Evolutionary conservation across 1,140 invertebrate species (phyloP).

Genomic region (Bombus impatiens): DNA sequence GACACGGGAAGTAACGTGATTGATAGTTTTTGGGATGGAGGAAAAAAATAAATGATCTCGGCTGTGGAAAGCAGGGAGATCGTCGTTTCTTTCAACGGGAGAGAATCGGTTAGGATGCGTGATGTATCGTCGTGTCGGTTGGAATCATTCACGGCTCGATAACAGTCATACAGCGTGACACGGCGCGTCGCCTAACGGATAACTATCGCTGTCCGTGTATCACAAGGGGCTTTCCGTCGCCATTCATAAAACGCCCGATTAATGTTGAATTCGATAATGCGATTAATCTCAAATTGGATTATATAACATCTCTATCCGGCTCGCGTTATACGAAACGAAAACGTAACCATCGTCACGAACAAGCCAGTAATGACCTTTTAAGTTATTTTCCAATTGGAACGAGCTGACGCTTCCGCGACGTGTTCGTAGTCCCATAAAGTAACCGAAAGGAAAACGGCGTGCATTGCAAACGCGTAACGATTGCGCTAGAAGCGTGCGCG

Average conservation of each 20-base stretch:
- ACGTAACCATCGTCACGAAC: background rate
- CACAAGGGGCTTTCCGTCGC: background rate
- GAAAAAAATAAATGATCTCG: conserved; percentile 61
- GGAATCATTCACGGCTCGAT: conserved; percentile 61
- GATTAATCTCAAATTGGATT: background rate
- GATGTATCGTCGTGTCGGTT: conserved; percentile 57
- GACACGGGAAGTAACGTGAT: conserved; percentile 31
- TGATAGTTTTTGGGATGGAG: conserved; percentile 43
- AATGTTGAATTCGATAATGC: background rate
- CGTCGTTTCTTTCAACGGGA: conserved; percentile 33
- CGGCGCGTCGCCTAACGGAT: conserved; percentile 29
- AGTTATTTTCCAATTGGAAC: no score
- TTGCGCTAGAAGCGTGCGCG: background rate
- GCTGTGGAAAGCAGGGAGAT: conserved; percentile 7
- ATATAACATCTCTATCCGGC: background rate
- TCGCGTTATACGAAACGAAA: no score
- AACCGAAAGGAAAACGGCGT: background rate
- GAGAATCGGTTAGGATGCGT: conserved; percentile 24
- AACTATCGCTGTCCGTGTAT: conserved; percentile 9
- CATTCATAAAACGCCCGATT: conserved; percentile 18
- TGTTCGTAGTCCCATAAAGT: background rate
- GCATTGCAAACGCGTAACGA: background rate
- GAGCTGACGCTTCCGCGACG: no score
- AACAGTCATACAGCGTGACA: conserved; percentile 44
- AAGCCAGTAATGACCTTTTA: background rate